Conservation (phyloP, 2,888 invertebrate species). For the Kuschelorhynchus macadamiae region DNA sequence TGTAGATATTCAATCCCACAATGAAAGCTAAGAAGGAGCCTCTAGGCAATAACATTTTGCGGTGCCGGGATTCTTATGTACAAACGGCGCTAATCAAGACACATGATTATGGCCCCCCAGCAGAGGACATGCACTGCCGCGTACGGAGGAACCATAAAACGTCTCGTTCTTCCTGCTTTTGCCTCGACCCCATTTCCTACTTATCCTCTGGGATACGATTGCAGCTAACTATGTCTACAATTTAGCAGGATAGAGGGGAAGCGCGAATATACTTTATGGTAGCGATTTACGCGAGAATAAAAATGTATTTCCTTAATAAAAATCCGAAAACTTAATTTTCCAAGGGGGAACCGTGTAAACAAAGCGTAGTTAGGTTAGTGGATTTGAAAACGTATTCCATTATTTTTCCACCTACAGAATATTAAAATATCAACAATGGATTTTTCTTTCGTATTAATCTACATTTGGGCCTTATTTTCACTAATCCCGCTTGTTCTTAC, state of each 20-base stretch:
- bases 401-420: no score
- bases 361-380: neutral
- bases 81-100: conserved; percentile 70
- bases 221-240: conserved; percentile 51
- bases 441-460: no score
- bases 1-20: conserved; percentile 32
- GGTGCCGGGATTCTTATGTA: conserved; percentile 65
- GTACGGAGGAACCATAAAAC: conserved; percentile 52
- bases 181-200: conserved; percentile 49
- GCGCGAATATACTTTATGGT: conserved; percentile 46
- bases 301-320: conserved; percentile 47
- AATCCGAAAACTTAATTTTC: conserved; percentile 43
- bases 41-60: conserved; percentile 47
- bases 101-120: conserved; percentile 67
- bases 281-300: conserved; percentile 45
- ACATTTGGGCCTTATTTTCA: no score
- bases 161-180: conserved; percentile 45
- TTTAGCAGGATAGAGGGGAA: conserved; percentile 47
- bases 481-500: no score
- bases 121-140: conserved; percentile 51
- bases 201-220: conserved; percentile 50
- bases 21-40: conserved; percentile 31
- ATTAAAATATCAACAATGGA: no score
- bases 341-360: conserved; percentile 1
- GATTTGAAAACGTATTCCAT: neutral